These are phyloP conservation scores for Parnassius smintheus DNA, from an alignment of 2,888 invertebrate species.

Conservation along the genomic window DNA sequence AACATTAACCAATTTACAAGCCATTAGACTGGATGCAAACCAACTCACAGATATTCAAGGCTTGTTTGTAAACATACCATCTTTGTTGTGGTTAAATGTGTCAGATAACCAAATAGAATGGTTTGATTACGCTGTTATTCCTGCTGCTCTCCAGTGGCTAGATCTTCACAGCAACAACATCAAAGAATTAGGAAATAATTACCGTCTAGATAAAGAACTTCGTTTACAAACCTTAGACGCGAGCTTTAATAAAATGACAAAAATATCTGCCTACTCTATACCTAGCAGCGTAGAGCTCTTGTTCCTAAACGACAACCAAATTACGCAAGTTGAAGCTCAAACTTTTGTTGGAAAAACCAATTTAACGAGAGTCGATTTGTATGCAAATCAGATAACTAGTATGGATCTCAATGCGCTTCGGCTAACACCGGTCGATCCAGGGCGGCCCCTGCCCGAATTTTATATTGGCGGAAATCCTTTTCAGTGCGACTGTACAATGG, in stretches of 20 bases:
- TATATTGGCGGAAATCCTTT: constrained; percentile 97
- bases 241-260: constrained; percentile 93
- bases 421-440: constrained; percentile 89
- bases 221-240: constrained; percentile 92
- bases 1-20: constrained; percentile 89
- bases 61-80: constrained; percentile 90
- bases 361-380: constrained; percentile 94
- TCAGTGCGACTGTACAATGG: constrained; percentile 96
- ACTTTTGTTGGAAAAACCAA: constrained; percentile 94
- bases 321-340: constrained; percentile 91
- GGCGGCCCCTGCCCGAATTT: constrained; percentile 91
- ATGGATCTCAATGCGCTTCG: constrained; percentile 94
- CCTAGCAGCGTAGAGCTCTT: constrained; percentile 92
- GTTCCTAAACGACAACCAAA: constrained; percentile 94
- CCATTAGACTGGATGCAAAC: constrained; percentile 93
- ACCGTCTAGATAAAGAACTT: constrained; percentile 85
- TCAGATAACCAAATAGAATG: constrained; percentile 93
- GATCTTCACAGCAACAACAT: constrained; percentile 94
- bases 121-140: constrained; percentile 94
- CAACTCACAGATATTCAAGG: constrained; percentile 90
- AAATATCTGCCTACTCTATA: constrained; percentile 87
- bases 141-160: constrained; percentile 91
- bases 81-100: constrained; percentile 93
- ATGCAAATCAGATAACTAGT: constrained; percentile 94
- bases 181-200: constrained; percentile 88